phyloP scores from a whole-genome alignment of 2,113 vertebrate genomes.

The Percopsis transmontana region DNA sequence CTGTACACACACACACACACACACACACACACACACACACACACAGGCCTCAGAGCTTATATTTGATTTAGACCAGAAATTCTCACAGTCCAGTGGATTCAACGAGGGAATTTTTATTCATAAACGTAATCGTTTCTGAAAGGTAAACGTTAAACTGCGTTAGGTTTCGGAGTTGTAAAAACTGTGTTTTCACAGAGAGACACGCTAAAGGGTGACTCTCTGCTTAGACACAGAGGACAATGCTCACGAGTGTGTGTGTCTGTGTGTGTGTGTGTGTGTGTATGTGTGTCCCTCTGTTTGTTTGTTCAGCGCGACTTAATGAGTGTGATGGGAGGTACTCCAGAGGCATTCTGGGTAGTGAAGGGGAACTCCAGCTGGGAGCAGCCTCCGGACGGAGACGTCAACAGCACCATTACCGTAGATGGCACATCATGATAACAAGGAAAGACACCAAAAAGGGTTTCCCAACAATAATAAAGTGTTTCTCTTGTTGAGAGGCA shows the following conservation, averaged over 20 bases:
- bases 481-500: too few species aligned
- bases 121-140: slow-evolving; percentile 79
- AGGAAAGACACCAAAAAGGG: slow-evolving; percentile 3
- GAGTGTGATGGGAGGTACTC: slow-evolving; percentile 32
- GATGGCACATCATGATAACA: slow-evolving; percentile 30
- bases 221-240: slow-evolving; percentile 32
- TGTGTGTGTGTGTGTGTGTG: not conserved
- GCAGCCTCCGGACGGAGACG: slow-evolving; percentile 20
- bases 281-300: slow-evolving; percentile 27
- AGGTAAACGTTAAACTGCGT: slow-evolving; percentile 74
- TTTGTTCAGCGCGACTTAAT: slow-evolving; percentile 69
- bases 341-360: slow-evolving; percentile 41
- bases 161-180: slow-evolving; percentile 44
- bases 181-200: slow-evolving; percentile 64
- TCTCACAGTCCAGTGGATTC: slow-evolving; percentile 50
- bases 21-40: not conserved
- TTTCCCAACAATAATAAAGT: not conserved
- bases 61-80: slow-evolving; percentile 75
- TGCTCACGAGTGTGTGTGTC: slow-evolving; percentile 18
- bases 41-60: slow-evolving; percentile 62
- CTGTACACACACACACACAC: slow-evolving; percentile 2
- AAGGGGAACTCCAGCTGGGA: slow-evolving; percentile 65
- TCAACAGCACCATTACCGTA: slow-evolving; percentile 31
- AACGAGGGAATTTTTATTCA: slow-evolving; percentile 58
- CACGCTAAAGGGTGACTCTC: slow-evolving; percentile 47